These are phyloP conservation scores for Trichoplusia ni DNA, from an alignment of 1,140 invertebrate genomes.

Conservation along the genomic window DNA sequence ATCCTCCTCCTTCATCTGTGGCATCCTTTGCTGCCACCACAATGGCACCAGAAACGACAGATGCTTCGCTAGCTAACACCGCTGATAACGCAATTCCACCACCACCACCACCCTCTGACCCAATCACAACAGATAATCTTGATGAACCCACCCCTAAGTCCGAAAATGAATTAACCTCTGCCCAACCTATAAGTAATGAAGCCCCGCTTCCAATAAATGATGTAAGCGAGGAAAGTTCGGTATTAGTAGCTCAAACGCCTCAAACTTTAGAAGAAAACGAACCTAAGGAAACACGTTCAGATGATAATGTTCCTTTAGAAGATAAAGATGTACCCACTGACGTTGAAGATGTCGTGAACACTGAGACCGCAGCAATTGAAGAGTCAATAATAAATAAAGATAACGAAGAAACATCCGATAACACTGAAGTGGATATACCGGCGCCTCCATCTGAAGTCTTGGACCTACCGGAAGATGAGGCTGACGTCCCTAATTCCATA, in stretches of 20 bases:
- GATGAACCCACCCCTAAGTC: conserved; percentile 38
- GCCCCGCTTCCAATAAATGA: conserved; percentile 44
- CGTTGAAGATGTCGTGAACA: background rate
- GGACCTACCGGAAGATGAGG: conserved; percentile 27
- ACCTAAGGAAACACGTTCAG: background rate
- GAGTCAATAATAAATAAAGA: background rate
- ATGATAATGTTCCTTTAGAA: background rate
- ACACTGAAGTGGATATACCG: conserved; percentile 6
- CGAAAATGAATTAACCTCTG: conserved; percentile 36
- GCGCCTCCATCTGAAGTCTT: conserved; percentile 5
- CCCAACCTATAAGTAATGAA: conserved; percentile 40
- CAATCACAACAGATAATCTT: conserved; percentile 44
- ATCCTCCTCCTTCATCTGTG: conserved; percentile 80
- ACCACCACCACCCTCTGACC: conserved; percentile 34
- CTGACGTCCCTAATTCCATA: conserved; percentile 32
- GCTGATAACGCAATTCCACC: conserved; percentile 56
- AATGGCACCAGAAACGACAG: conserved; percentile 79
- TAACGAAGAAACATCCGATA: background rate
- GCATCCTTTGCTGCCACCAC: conserved; percentile 79
- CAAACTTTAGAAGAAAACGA: background rate
- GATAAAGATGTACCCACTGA: background rate
- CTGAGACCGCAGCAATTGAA: background rate
- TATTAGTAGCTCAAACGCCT: background rate
- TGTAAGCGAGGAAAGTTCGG: conserved; percentile 27
- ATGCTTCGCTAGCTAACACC: conserved; percentile 71